phyloP scores from a whole-genome alignment of 1,140 invertebrate genomes.

The Ips nitidus region DNA sequence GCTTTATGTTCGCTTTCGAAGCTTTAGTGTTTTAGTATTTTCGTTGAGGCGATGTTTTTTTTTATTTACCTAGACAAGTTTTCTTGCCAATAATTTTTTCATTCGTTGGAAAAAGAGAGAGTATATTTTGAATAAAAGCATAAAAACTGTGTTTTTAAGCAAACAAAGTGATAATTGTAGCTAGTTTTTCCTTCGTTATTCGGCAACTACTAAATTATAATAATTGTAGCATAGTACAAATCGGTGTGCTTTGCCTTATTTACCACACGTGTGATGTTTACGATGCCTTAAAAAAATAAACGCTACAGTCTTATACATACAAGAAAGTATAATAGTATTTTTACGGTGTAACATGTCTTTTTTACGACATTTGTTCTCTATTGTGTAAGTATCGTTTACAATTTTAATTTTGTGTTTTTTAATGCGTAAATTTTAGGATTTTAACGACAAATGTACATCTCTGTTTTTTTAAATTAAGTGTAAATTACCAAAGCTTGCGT shows the following conservation, averaged over 20 bases:
- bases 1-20: background rate
- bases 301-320: no score
- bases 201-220: no score
- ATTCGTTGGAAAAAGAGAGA: slow-evolving; percentile 39
- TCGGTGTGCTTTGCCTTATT: background rate
- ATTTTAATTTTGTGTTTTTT: slow-evolving; percentile 3
- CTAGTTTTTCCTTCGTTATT: no score
- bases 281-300: no score
- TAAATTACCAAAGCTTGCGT: slow-evolving; percentile 11
- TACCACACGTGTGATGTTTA: background rate
- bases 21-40: background rate
- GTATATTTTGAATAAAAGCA: slow-evolving; percentile 35
- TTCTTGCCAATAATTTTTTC: background rate
- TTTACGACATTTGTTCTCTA: background rate
- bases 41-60: background rate
- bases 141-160: slow-evolving; percentile 5
- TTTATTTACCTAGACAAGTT: slow-evolving; percentile 1
- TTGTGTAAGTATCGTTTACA: background rate
- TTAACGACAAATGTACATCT: slow-evolving; percentile 7
- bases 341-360: no score
- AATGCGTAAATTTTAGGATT: slow-evolving; percentile 1
- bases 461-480: slow-evolving; percentile 2
- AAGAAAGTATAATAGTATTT: no score
- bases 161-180: background rate
- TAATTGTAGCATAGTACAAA: no score